phyloP scores from a whole-genome alignment of 1,140 invertebrate species.

The Holcopasites calliopsidis region DNA sequence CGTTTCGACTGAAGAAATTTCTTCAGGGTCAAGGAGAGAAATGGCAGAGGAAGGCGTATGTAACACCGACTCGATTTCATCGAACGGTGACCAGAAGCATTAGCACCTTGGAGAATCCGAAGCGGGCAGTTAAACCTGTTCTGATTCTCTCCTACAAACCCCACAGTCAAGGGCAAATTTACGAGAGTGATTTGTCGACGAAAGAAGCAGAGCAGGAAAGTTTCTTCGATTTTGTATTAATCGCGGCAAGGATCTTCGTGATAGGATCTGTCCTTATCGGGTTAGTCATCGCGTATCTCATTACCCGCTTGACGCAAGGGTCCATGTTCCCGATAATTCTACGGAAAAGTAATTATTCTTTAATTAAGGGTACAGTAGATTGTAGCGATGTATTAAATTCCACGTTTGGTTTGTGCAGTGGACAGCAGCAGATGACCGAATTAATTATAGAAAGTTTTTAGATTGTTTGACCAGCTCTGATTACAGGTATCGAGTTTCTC shows the following conservation, averaged over 20 bases:
- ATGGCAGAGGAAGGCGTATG: background rate
- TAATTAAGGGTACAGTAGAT: background rate
- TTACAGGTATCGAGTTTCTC: constrained; percentile 72
- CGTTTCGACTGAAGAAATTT: constrained; percentile 2
- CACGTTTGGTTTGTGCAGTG: too few relatives aligned
- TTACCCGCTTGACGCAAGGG: constrained; percentile 37
- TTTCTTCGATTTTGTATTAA: constrained; percentile 31
- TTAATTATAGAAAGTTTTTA: too few relatives aligned
- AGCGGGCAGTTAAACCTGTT: background rate
- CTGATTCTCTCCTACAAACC: constrained; percentile 25
- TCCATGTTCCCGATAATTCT: constrained; percentile 33
- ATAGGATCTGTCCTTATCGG: constrained; percentile 38
- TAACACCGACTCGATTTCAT: constrained; percentile 5
- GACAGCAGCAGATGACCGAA: too few relatives aligned
- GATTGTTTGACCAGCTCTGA: too few relatives aligned
- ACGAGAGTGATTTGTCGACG: background rate
- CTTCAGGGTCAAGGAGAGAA: background rate
- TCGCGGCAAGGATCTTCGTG: constrained; percentile 44
- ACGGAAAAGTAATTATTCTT: constrained; percentile 48
- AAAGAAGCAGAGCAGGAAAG: background rate
- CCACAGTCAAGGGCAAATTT: background rate
- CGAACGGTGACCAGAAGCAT: background rate
- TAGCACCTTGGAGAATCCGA: background rate
- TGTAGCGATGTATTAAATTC: too few relatives aligned
- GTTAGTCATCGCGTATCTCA: constrained; percentile 41